Conservation (phyloP, 2,797 vertebrate species). For the Morus bassanus region DNA sequence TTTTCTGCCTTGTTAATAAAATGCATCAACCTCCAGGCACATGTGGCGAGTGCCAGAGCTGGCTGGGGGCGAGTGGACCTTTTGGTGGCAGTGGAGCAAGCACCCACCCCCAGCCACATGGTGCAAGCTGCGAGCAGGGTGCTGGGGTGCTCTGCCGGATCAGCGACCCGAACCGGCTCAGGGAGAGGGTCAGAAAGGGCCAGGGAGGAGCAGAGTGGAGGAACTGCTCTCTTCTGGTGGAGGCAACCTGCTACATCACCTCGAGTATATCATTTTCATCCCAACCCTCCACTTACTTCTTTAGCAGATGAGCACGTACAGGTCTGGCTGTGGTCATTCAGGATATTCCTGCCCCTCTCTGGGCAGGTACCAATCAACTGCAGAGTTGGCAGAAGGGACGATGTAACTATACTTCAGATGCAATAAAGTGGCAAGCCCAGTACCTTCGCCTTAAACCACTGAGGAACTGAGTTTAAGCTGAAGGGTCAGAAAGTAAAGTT, state of each 20-base stretch:
- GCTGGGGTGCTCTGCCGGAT: background rate
- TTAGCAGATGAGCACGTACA: background rate
- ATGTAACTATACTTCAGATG: background rate
- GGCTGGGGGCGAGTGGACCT: fast-evolving
- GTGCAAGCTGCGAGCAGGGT: background rate
- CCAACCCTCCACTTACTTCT: background rate
- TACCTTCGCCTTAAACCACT: background rate
- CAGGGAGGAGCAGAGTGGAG: background rate
- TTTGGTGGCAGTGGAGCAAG: background rate
- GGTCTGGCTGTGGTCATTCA: background rate
- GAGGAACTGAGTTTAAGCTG: background rate
- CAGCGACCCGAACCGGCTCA: fast-evolving
- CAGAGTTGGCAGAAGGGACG: background rate
- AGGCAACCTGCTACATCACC: background rate
- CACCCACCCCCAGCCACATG: fast-evolving
- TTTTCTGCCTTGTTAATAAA: background rate
- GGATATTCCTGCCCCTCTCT: background rate
- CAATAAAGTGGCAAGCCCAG: background rate
- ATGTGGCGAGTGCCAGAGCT: background rate
- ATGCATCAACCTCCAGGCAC: background rate
- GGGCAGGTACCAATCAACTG: background rate
- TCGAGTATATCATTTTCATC: background rate
- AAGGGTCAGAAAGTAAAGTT: background rate
- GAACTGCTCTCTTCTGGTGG: background rate
- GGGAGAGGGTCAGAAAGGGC: background rate